Base-by-base conservation (phyloP, 2,797 vertebrate genomes). In the Halcyon badia region DNA sequence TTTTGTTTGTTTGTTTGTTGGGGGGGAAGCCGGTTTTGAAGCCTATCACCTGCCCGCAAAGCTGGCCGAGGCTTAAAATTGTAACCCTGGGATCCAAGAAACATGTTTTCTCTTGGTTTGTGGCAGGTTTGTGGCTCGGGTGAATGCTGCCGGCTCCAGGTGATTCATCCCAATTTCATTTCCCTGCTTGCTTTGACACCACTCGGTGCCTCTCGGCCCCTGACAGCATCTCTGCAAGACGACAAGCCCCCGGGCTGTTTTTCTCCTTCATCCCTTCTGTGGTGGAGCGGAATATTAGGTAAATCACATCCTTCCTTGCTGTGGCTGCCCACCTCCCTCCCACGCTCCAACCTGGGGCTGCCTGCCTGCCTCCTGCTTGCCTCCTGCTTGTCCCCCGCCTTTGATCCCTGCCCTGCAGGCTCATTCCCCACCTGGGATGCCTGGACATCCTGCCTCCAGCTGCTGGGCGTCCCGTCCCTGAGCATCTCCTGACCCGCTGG, bases 81-180 rank as follows among this genome's bases (percentile, higher is more conserved):
- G 35, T n/a, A 86, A 7, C n/a, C 15, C 60, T 4, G 57, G 37
- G 65, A 89, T 49, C 39, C 13, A 54, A 41, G 30, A 71, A 73
- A 78, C 5, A 10, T 28, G 31, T 75, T 88, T 66, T 56, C 72
- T 20, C 48, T 12, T 72, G 42, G 39, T 66, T 65, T 49, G 85
- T 21, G 15, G 44, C 35, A 24, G 65, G 81, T 66, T 62, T 69
- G 80, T 58, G 46, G 76, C 72, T 92, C 85, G 88, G 95, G 96
- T 95, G 87, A 95, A 52, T 0, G 24, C 61, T 79, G 46, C 66
- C 2, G 22, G 71, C 79, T 73, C 56, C 0, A 21, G 44, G 64
- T 92, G 94, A 95, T 85, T 93, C 89, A 94, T 86, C 58, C 61
- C 82, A 7, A 21, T 88, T 95, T 89, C 28, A 95, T 95, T 95